Evolutionary conservation across 1,140 invertebrate species (phyloP), one percentile per base, ranked within the genome.

Genomic region (Megalopta genalis): DNA sequence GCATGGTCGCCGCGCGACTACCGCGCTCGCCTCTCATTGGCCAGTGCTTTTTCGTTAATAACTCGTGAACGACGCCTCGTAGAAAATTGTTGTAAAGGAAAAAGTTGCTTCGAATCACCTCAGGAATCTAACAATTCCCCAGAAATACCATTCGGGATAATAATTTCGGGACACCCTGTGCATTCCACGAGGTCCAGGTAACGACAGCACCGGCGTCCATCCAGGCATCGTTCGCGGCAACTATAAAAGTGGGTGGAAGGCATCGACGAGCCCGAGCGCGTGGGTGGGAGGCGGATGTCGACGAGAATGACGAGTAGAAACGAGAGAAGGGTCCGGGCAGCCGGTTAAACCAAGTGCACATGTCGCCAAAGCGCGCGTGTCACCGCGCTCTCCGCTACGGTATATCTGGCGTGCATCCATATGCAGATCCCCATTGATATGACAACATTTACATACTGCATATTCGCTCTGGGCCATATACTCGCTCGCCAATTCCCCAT

Each of bases 381-480:
- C 90, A 90, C 84, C 87, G 74, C 69, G 77, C 65, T 49, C 65
- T 49, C 57, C 42, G 87, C 86, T 86, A 79, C 65, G 79, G 86
- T 86, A 87, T 91, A 91, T 91, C 88, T 89, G 82, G 57, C 81
- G 84, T 91, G 90, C 90, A 93, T 93, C 92, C 92, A 93, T 93
- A 93, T 93, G 92, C 91, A 93, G 92, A 93, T 93, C 88, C 89
- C 88, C 87, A 91, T 90, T 91, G 91, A 93, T 93, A 93, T 93
- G 91, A 93, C 92, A 93, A 93, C 91, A 93, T 93, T 93, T 93
- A 93, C 92, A 93, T 92, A 93, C 92, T 92, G 91, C 92, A 93
- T 93, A 92, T 92, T 92, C 91, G 91, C 89, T 92, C 86, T 89
- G 88, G 89, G 90, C 90, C 90, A 90, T 92, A 92, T 90, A 90